Percentiles rank a stretch among this genome's conserved stretches.
phyloP scores from a whole-genome alignment of 2,113 vertebrate genomes.

The Actinemys pallida region DNA sequence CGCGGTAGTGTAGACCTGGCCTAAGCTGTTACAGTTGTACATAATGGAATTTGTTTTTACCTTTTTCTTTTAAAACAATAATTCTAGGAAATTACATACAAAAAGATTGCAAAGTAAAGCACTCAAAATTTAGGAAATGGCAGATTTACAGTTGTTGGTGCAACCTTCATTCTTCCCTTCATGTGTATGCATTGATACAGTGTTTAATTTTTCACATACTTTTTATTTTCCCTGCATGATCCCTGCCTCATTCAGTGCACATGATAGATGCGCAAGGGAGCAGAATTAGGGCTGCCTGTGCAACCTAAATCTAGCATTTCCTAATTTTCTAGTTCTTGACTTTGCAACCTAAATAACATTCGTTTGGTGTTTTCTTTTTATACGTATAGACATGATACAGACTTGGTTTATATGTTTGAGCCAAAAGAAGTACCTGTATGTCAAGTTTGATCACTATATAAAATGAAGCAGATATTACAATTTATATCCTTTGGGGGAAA shows the following conservation, averaged over 20 bases:
- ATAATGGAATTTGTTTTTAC: background rate
- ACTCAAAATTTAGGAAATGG: background rate
- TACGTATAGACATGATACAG: background rate
- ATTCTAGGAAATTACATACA: background rate
- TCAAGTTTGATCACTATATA: background rate
- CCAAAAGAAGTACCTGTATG: background rate
- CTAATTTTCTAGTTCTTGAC: background rate
- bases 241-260: background rate
- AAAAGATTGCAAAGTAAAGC: background rate
- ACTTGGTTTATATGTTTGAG: background rate
- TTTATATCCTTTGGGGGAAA: background rate
- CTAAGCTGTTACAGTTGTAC: background rate
- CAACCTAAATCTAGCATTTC: background rate
- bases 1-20: too few species aligned
- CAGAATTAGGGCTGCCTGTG: background rate
- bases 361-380: background rate
- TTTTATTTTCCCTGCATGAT: fast-evolving
- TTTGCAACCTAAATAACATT: background rate
- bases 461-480: background rate
- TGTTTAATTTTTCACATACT: background rate
- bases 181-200: background rate
- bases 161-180: background rate
- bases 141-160: background rate
- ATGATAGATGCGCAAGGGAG: fast-evolving
- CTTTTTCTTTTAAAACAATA: background rate